Conservation (phyloP, 2,888 invertebrate genomes). For the Drosophila cracens region DNA sequence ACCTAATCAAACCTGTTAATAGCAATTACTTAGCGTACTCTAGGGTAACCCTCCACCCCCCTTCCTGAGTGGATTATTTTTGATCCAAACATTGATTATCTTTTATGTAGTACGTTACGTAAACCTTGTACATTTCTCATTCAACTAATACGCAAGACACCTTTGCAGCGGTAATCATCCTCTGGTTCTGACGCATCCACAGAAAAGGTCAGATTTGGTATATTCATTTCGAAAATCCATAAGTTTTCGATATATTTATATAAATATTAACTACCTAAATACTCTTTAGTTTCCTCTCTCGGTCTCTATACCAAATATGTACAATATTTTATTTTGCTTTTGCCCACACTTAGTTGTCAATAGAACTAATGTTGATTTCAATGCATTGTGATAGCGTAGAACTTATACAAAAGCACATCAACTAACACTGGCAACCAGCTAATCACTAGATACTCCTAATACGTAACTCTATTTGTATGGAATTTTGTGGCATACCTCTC, state of each 20-base stretch:
- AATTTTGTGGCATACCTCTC: not conserved
- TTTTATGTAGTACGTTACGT: slow-evolving; percentile 15
- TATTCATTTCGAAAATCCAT: slow-evolving; percentile 27
- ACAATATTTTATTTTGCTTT: slow-evolving; percentile 22
- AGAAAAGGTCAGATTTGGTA: slow-evolving; percentile 84
- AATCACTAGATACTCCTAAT: slow-evolving; percentile 22
- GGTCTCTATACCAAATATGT: slow-evolving; percentile 8
- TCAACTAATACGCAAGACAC: slow-evolving; percentile 71
- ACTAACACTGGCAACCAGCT: slow-evolving; percentile 34
- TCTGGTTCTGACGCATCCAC: slow-evolving; percentile 82
- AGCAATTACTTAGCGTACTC: not conserved
- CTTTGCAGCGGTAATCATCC: slow-evolving; percentile 85
- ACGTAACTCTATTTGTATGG: not conserved
- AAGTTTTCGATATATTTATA: slow-evolving; percentile 23
- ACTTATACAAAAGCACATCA: slow-evolving; percentile 33
- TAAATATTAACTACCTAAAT: slow-evolving; percentile 11
- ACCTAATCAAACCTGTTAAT: not conserved
- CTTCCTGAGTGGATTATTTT: not conserved
- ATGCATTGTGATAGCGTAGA: slow-evolving; percentile 40
- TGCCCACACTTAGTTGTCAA: slow-evolving; percentile 29
- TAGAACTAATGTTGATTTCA: slow-evolving; percentile 32
- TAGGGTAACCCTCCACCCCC: not conserved
- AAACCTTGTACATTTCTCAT: slow-evolving; percentile 23
- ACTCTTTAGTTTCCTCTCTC: slow-evolving; percentile 22
- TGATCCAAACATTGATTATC: not conserved